Base-by-base conservation (phyloP, 2,797 vertebrate genomes). In the Atherinosoma microstoma region DNA sequence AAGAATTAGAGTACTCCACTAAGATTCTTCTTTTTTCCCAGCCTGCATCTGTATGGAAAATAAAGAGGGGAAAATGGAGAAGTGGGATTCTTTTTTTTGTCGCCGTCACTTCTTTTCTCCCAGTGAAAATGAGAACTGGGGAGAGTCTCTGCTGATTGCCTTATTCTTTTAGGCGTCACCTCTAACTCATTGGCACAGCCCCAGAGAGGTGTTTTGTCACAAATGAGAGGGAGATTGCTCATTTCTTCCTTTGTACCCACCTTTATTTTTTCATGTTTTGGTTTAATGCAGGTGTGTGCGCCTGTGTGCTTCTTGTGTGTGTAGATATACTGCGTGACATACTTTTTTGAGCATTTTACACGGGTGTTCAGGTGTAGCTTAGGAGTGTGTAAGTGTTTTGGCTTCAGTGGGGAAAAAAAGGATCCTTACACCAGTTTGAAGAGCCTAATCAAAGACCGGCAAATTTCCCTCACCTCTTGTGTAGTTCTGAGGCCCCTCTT, bases 371-470 rank as follows among this genome's bases (percentile, higher is more conserved):
- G 74, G 66, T 81, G 77, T 32, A 38, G 67, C 66, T 76, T 36
- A 49, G 67, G 68, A 76, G 78, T 76, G 77, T 74, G 77, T 72
- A 47, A 64, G 64, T 68, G 79, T 75, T 78, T 78, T 79, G 76
- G 60, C 70, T 82, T 77, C 58, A 66, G 64, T 38, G 6, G 27
- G 34, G 34, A 8, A 8, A 81, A 62, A 77, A 61, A 72, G 58
- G 63, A 66, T 78, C 69, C 75, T 70, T 80, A 83, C 87, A 76
- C 59, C 1, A 36, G 70, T 90, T 84, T 91, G 86, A 92, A 86
- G 85, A 85, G 85, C 34, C 80, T 85, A 86, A 90, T 92, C 90
- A 92, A 89, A 90, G 82, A 67, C 82, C 72, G 83, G 76, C 58
- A 76, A 87, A 82, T 87, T 84, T 78, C 82, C 77, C 81, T 80